Conservation (phyloP, 2,888 invertebrate genomes). For the Caenorhabditis sinica region DNA sequence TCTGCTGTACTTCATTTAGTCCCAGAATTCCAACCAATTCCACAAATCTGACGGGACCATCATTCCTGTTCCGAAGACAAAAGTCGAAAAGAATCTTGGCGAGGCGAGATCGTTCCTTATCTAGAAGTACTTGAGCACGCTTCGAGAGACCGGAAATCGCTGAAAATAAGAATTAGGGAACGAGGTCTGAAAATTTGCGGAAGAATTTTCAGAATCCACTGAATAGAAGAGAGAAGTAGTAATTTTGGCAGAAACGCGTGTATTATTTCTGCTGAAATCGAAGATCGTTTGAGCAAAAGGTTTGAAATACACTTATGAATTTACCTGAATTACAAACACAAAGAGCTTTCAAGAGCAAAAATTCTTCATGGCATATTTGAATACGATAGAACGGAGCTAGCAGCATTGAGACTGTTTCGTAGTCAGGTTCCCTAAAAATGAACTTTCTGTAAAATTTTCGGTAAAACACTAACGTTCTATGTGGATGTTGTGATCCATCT, state of each 20-base stretch:
- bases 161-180: slow-evolving; percentile 10
- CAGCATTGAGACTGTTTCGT: slow-evolving; percentile 5
- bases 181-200: background rate
- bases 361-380: slow-evolving; percentile 19
- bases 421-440: slow-evolving; percentile 20
- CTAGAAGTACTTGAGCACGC: slow-evolving; percentile 20
- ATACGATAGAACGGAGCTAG: slow-evolving; percentile 35
- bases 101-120: slow-evolving; percentile 1
- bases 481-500: slow-evolving; percentile 36
- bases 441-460: background rate
- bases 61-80: slow-evolving; percentile 6
- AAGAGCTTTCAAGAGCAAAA: slow-evolving; percentile 33
- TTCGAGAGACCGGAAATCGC: slow-evolving; percentile 23
- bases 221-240: background rate
- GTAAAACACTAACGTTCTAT: slow-evolving; percentile 9
- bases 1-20: slow-evolving; percentile 25
- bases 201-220: background rate
- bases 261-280: background rate
- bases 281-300: background rate
- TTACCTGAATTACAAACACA: slow-evolving; percentile 43
- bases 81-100: slow-evolving; percentile 18
- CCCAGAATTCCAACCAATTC: slow-evolving; percentile 31
- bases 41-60: slow-evolving; percentile 27
- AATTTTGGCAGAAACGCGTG: background rate
- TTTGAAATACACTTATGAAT: background rate